phyloP scores from a whole-genome alignment of 2,113 vertebrate genomes.

The Mesocricetus auratus region DNA sequence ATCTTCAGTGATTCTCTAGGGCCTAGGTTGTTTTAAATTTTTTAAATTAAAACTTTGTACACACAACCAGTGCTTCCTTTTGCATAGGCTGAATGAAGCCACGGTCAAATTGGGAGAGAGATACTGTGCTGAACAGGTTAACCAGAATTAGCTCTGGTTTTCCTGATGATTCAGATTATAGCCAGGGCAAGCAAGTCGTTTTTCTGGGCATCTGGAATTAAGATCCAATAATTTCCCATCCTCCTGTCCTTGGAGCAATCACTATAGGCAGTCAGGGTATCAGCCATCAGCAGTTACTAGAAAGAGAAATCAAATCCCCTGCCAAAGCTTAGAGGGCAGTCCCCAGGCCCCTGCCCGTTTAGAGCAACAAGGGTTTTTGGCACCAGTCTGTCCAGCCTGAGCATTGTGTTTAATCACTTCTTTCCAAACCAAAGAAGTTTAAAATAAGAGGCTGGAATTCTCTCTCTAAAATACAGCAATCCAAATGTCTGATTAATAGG shows the following conservation, averaged over 20 bases:
- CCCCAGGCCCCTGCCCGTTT: conserved; percentile 47
- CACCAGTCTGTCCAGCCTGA: conserved; percentile 58
- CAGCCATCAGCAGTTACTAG: conserved; percentile 9
- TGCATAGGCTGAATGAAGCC: neutral
- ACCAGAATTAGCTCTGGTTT: neutral
- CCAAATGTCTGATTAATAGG: conserved; percentile 75
- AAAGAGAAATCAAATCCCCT: conserved; percentile 60
- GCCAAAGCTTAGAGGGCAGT: conserved; percentile 7
- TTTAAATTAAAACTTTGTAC: conserved; percentile 68
- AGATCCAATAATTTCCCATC: neutral
- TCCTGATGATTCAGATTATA: neutral
- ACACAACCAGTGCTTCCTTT: conserved; percentile 26
- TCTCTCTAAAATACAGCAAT: conserved; percentile 69
- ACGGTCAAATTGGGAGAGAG: neutral
- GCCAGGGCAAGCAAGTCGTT: neutral
- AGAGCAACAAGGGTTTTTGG: conserved; percentile 75
- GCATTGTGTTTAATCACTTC: conserved; percentile 74
- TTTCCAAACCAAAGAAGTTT: conserved; percentile 78
- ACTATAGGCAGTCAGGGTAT: neutral
- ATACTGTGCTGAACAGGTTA: neutral
- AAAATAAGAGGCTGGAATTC: conserved; percentile 71
- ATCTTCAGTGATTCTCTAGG: conserved; percentile 58
- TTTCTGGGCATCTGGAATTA: neutral
- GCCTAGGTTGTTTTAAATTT: conserved; percentile 46
- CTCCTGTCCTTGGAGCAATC: neutral